Evolutionary conservation across 2,888 invertebrate genomes (phyloP), one percentile per base, ranked within the genome.

Genomic region (Ecliptopera silaceata): DNA sequence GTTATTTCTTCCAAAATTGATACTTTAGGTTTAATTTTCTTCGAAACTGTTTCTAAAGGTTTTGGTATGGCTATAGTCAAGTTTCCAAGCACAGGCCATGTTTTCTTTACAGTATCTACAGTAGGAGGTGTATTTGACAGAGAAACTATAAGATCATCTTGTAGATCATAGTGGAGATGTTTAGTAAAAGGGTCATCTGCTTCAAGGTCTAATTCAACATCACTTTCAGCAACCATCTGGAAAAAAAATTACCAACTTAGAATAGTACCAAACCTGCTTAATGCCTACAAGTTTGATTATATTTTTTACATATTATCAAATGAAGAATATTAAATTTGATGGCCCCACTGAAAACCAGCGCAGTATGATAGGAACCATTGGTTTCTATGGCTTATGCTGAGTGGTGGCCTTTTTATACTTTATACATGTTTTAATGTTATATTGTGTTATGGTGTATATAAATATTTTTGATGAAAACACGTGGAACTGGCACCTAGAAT

Each of bases 111-210:
- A 11, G 74, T 82, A 54, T 92, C 86, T 0, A 78, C 68, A 26
- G 75, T 72, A 0, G 88, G 85, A 4, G 93, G 92, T 12, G 69
- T 73, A 47, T 84, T 91, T 47, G 94, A 93, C 0, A 95, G 78
- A 2, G 92, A 87, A 47, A 94, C 92, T 20, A 95, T 85, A 58
- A 96, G 79, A 48, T 92, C 92, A 59, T 94, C 93, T 59, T 91
- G 90, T 54, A 97, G 82, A 65, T 96, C 95, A 81, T 93, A 88
- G 56, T 92, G 92, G 4, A 95, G 82, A 82, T 96, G 96, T 71
- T 92, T 91, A 0, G 89, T 86, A 79, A 96, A 96, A 1, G 95
- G 94, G 82, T 96, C 95, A 75, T 83, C 72, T 11, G 74, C 64
- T 11, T 54, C 38, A 46, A 82, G 75, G 60, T 82, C 79, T 58